Evolutionary conservation across 2,113 vertebrate species (phyloP).

Genomic region (Madoqua kirkii): DNA sequence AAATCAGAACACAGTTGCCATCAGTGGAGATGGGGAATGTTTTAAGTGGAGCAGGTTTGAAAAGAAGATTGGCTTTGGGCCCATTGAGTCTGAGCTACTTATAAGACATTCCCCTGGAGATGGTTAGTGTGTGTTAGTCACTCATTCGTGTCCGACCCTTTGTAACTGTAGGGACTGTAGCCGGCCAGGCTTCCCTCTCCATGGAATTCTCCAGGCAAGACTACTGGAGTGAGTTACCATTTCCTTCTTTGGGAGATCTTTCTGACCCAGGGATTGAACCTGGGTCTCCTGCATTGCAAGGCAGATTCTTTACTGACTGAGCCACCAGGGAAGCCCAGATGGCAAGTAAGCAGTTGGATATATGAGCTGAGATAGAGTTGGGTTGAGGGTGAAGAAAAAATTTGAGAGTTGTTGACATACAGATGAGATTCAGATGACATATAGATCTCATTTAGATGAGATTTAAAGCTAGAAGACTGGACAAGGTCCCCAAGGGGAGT

Average conservation of each 20-base stretch:
- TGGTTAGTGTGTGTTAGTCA: not conserved
- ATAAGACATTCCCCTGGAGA: not conserved
- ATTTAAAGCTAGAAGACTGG: not conserved
- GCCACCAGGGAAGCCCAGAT: not conserved
- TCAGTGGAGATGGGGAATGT: not conserved
- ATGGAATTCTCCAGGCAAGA: not conserved
- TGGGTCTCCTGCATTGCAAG: not conserved
- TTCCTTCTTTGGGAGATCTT: not conserved
- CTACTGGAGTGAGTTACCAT: not conserved
- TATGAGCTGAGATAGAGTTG: not conserved
- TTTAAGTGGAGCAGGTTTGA: not conserved
- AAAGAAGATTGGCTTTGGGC: not conserved
- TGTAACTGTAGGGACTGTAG: not conserved
- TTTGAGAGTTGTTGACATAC: not conserved
- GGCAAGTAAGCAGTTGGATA: not conserved
- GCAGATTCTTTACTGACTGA: not conserved
- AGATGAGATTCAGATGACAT: not conserved
- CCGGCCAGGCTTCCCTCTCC: not conserved
- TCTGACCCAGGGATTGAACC: not conserved
- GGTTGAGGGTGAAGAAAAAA: not conserved
- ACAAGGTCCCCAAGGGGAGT: not conserved
- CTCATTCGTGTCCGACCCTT: fast-evolving
- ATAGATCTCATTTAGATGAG: not conserved
- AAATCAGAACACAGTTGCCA: not conserved
- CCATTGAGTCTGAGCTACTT: not conserved